Conservation (phyloP, 2,797 vertebrate genomes). For the Pipistrellus pipistrellus region DNA sequence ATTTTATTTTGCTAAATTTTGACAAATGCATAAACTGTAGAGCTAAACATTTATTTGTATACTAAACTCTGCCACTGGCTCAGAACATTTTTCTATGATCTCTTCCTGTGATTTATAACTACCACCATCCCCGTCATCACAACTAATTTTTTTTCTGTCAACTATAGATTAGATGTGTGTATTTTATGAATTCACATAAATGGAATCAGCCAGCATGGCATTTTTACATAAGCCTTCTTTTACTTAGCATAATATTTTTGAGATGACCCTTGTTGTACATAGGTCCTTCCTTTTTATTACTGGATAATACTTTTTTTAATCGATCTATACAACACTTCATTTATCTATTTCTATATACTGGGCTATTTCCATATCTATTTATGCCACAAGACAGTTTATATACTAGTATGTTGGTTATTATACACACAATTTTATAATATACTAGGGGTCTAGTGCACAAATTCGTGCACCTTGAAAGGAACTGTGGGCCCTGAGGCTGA, state of each 20-base stretch:
- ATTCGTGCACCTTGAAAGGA: too few species aligned
- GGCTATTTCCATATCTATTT: background rate
- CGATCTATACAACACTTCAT: background rate
- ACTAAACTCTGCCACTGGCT: background rate
- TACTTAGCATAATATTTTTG: background rate
- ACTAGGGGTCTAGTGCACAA: too few species aligned
- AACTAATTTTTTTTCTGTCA: background rate
- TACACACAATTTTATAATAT: background rate
- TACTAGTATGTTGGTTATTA: background rate
- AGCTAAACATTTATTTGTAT: background rate
- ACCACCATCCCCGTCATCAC: accelerated
- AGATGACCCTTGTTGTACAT: background rate
- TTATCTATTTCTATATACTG: background rate
- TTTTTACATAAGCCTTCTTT: background rate
- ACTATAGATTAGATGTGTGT: background rate
- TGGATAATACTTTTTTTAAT: background rate
- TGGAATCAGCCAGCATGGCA: background rate
- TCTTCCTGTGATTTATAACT: background rate
- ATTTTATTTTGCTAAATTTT: background rate
- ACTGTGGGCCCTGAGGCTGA: too few species aligned
- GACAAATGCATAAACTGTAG: background rate
- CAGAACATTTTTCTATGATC: background rate
- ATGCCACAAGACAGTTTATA: background rate
- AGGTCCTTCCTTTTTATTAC: background rate
- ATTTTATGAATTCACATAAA: background rate